Evolutionary conservation across 2,888 invertebrate species (phyloP), one percentile per base, ranked within the genome.

Genomic region (Eupithecia vulgata): DNA sequence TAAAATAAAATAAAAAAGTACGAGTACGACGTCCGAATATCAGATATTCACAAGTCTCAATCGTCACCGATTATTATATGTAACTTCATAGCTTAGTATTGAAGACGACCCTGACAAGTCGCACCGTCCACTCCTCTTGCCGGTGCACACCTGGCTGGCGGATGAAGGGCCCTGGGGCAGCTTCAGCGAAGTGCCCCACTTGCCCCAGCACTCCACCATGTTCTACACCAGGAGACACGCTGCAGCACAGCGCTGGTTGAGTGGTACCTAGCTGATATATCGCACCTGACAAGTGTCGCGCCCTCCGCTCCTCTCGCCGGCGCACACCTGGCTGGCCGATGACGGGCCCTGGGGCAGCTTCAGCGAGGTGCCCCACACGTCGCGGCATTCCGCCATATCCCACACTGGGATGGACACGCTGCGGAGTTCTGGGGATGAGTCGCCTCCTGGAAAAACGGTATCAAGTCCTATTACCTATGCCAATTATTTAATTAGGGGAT

Each of bases 201-300:
- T 85, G 0, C 84, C 81, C 2, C 79, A 72, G 15, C 94, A 94
- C 0, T 89, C 87, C 0, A 67, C 57, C 73, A 90, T 84, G 12
- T 88, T 83, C 94, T 94, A 94, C 0, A 93, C 82, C 0, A 88
- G 87, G 0, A 94, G 93, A 92, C 0, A 93, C 94, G 71, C 91
- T 89, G 0, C 94, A 89, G 0, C 30, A 30, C 1, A 30, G 30
- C 30, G 30, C 30, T 30, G 30, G 30, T 3, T n/a, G 30, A 94
- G 86, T 12, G 40, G 40, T 12, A 12, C 40, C 1, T 40, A 40
- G 40, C 40, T 66, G 45, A 66, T 67, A 35, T 34, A 59, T 30
- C 21, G 69, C 78, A 94, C 94, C 90, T 93, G 94, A 67, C 94
- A 94, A 2, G 94, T 94, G 37, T 94, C 94, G 45, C 88, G 91